Percentiles rank a stretch among this genome's conserved stretches.
Evolutionary conservation across 2,113 vertebrate species (phyloP).

Genomic region (Xenotilapia flavipinnis): DNA sequence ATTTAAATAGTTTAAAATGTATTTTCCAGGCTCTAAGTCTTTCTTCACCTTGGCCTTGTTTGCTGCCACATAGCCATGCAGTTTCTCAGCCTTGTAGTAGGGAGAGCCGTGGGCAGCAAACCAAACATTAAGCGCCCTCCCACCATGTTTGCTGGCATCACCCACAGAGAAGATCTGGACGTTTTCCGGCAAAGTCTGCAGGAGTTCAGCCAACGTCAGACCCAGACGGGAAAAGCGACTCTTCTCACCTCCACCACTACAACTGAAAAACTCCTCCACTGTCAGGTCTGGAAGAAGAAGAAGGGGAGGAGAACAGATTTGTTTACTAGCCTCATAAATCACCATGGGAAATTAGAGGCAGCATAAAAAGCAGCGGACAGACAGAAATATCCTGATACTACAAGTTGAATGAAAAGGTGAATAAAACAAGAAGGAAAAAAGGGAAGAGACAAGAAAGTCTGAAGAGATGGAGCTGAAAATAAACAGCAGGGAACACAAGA

Average conservation of each 20-base stretch:
- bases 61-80: slow-evolving; percentile 77
- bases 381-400: not conserved
- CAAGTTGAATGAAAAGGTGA: not conserved
- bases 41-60: slow-evolving; percentile 72
- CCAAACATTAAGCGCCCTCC: slow-evolving; percentile 71
- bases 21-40: not conserved
- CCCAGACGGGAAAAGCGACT: slow-evolving; percentile 74
- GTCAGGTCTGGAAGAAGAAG: slow-evolving; percentile 65
- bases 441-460: not conserved
- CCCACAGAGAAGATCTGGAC: slow-evolving; percentile 81
- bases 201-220: slow-evolving; percentile 69
- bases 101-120: slow-evolving; percentile 75
- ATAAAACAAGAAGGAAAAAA: not conserved
- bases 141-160: slow-evolving; percentile 34
- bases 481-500: not conserved
- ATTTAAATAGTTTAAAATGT: not conserved
- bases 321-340: not conserved
- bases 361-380: not conserved
- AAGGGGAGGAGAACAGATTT: not conserved
- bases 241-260: slow-evolving; percentile 48
- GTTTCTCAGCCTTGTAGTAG: slow-evolving; percentile 78
- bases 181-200: slow-evolving; percentile 64
- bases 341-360: not conserved
- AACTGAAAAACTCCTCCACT: slow-evolving; percentile 76
- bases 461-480: not conserved